A percentile compares a stretch with the other conserved stretches of the same genome.
These are phyloP conservation scores for Eutolmus rufibarbis DNA, from an alignment of 2,888 invertebrate species.

Conservation along the genomic window DNA sequence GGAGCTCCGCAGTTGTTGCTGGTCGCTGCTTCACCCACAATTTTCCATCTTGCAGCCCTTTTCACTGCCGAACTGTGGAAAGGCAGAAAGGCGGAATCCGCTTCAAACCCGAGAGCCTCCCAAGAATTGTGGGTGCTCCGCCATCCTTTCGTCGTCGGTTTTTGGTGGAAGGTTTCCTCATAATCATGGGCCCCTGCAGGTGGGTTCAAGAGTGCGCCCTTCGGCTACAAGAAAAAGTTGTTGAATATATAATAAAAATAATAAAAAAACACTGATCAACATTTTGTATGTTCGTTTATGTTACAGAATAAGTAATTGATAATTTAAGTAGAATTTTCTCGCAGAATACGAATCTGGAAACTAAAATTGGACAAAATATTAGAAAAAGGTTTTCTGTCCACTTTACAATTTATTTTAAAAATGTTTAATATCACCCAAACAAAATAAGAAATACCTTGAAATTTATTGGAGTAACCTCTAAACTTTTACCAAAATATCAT, in stretches of 20 bases:
- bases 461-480: too few relatives aligned
- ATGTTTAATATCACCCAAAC: too few relatives aligned
- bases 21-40: constrained; percentile 12
- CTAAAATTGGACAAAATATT: too few relatives aligned
- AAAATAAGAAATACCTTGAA: too few relatives aligned
- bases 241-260: background rate
- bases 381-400: too few relatives aligned
- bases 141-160: background rate
- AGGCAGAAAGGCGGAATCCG: background rate
- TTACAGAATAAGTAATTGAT: too few relatives aligned
- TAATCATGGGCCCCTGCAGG: background rate
- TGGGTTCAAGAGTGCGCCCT: background rate
- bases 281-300: too few relatives aligned
- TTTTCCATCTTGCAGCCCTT: background rate
- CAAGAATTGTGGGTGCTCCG: background rate
- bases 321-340: too few relatives aligned
- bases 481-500: too few relatives aligned
- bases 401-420: too few relatives aligned
- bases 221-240: background rate
- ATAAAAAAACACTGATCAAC: background rate
- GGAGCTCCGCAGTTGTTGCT: constrained; percentile 9
- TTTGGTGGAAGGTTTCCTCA: background rate
- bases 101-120: background rate
- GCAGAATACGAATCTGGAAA: too few relatives aligned
- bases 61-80: background rate